A percentile compares a stretch with the other conserved stretches of the same genome.
phyloP scores from a whole-genome alignment of 2,888 invertebrate genomes.

The Eudemis profundana region DNA sequence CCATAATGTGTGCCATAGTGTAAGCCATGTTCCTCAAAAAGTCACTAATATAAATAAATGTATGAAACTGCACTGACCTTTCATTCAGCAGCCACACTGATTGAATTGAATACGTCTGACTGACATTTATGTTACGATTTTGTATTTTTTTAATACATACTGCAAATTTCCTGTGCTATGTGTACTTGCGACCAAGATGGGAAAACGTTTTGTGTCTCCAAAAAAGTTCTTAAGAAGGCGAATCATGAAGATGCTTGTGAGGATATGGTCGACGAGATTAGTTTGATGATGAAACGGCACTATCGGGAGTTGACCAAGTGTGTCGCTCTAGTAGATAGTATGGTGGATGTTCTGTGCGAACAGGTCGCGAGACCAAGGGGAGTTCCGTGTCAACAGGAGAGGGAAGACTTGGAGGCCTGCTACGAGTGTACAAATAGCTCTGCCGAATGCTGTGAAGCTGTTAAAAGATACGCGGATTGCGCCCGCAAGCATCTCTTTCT shows the following conservation, averaged over 20 bases:
- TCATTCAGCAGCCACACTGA: slow-evolving; percentile 30
- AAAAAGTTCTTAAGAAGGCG: slow-evolving; percentile 45
- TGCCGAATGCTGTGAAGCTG: slow-evolving; percentile 51
- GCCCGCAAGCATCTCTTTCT: slow-evolving; percentile 47
- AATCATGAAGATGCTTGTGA: slow-evolving; percentile 43
- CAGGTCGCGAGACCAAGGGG: not conserved
- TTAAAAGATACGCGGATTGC: slow-evolving; percentile 52
- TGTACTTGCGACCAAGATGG: slow-evolving; percentile 40
- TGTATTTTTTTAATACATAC: slow-evolving; percentile 23
- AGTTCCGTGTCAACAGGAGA: slow-evolving; percentile 47
- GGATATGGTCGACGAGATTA: slow-evolving; percentile 45
- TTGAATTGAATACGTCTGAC: slow-evolving; percentile 12
- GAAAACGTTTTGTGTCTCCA: slow-evolving; percentile 44
- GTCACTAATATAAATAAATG: slow-evolving; percentile 15
- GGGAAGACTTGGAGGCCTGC: slow-evolving; percentile 50
- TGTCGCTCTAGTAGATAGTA: slow-evolving; percentile 39
- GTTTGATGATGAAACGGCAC: slow-evolving; percentile 46
- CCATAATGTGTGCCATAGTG: slow-evolving; percentile 19
- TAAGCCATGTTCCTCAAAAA: slow-evolving; percentile 33
- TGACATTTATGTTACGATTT: slow-evolving; percentile 1
- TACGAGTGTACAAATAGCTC: slow-evolving; percentile 47
- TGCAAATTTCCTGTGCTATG: slow-evolving; percentile 26
- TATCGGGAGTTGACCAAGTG: slow-evolving; percentile 50
- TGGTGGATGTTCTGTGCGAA: slow-evolving; percentile 33
- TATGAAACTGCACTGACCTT: slow-evolving; percentile 9